These are phyloP conservation scores for Drosophila pegasa DNA, from an alignment of 2,888 invertebrate genomes.

Conservation along the genomic window DNA sequence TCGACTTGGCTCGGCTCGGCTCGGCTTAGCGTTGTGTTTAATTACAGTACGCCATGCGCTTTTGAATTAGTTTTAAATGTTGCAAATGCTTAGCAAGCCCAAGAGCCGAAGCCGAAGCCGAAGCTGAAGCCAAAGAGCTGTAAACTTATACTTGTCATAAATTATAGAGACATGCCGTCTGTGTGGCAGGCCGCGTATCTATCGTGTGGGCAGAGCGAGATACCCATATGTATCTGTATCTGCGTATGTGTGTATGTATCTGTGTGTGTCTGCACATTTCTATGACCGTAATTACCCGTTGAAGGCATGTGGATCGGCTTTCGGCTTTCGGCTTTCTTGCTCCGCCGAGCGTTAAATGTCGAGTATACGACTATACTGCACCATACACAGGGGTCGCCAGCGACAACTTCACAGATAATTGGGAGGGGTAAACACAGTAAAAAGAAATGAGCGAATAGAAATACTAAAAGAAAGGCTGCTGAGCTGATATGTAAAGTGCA, in stretches of 20 bases:
- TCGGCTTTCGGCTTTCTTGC: slow-evolving; percentile 50
- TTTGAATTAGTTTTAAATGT: slow-evolving; percentile 72
- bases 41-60: slow-evolving; percentile 70
- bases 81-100: slow-evolving; percentile 42
- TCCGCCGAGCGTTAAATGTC: slow-evolving; percentile 52
- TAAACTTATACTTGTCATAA: slow-evolving; percentile 73
- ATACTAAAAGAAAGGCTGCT: background rate
- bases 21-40: slow-evolving; percentile 62
- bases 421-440: slow-evolving; percentile 4
- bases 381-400: slow-evolving; percentile 22
- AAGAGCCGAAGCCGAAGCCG: slow-evolving; percentile 1
- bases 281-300: slow-evolving; percentile 50
- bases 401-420: slow-evolving; percentile 29
- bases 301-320: slow-evolving; percentile 48
- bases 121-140: slow-evolving; percentile 38
- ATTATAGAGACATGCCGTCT: slow-evolving; percentile 57
- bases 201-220: slow-evolving; percentile 7
- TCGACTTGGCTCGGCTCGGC: slow-evolving; percentile 3
- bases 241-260: background rate
- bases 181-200: slow-evolving; percentile 34
- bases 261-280: slow-evolving; percentile 12
- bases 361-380: slow-evolving; percentile 22
- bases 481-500: slow-evolving; percentile 6
- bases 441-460: background rate
- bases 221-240: background rate